phyloP scores from a whole-genome alignment of 2,888 invertebrate species.

The Drosophila anomelani region DNA sequence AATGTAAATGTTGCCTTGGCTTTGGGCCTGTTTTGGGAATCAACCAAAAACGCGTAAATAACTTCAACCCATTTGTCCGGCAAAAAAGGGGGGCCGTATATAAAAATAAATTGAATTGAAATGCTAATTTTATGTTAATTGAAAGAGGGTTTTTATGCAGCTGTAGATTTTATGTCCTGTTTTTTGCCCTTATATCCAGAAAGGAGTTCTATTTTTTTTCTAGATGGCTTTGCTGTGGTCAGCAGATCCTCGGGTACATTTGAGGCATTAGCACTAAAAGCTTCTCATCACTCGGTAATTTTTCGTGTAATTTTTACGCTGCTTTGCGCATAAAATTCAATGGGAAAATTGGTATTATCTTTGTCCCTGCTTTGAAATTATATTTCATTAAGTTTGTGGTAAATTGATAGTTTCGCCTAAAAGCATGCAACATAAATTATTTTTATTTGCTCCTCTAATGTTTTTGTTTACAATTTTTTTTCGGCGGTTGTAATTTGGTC shows the following conservation, averaged over 20 bases:
- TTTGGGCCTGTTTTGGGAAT: constrained; percentile 19
- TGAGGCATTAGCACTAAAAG: constrained; percentile 73
- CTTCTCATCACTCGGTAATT: constrained; percentile 72
- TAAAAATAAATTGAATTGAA: constrained; percentile 83
- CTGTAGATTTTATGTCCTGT: constrained; percentile 71
- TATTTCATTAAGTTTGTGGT: constrained; percentile 9
- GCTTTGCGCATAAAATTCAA: constrained; percentile 69
- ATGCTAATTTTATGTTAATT: constrained; percentile 84
- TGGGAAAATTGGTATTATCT: constrained; percentile 31
- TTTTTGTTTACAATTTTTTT: constrained; percentile 66
- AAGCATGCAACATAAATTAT: constrained; percentile 74
- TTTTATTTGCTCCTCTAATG: constrained; percentile 62
- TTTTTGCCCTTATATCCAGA: constrained; percentile 44
- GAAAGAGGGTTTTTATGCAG: constrained; percentile 80
- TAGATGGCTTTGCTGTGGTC: constrained; percentile 49
- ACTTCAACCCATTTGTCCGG: constrained; percentile 76
- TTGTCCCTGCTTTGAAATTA: background rate
- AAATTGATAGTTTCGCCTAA: constrained; percentile 57
- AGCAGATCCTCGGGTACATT: constrained; percentile 50
- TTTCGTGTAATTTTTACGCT: constrained; percentile 65
- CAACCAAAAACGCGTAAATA: constrained; percentile 64
- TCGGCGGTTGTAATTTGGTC: background rate
- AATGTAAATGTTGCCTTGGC: constrained; percentile 70
- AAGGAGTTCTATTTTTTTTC: constrained; percentile 15
- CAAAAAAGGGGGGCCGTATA: constrained; percentile 48